Conservation (phyloP, 1,140 invertebrate species). For the Procambarus virginalis region DNA sequence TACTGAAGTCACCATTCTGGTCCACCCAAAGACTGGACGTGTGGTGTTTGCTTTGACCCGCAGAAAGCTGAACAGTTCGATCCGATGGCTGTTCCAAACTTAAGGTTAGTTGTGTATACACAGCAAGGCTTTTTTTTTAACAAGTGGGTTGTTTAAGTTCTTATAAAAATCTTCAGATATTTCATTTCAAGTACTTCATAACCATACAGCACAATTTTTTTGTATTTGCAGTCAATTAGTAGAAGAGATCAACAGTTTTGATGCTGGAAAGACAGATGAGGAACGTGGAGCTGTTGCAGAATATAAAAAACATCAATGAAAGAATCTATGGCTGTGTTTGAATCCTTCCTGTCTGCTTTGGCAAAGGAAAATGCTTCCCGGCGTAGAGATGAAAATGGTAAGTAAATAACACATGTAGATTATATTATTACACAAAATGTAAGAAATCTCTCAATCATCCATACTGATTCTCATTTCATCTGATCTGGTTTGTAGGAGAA, state of each 20-base stretch:
- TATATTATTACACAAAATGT: no score
- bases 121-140: no score
- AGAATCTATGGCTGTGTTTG: constrained; percentile 17
- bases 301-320: constrained; percentile 47
- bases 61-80: constrained; percentile 84
- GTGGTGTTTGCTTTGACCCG: constrained; percentile 89
- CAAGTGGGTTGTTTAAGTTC: no score
- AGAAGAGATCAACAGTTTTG: constrained; percentile 23
- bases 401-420: background rate
- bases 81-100: constrained; percentile 81
- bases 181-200: no score
- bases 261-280: constrained; percentile 17
- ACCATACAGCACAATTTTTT: no score
- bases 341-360: constrained; percentile 19
- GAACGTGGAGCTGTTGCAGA: constrained; percentile 28
- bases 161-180: no score
- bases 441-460: no score
- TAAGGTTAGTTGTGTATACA: background rate
- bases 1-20: constrained; percentile 98
- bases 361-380: constrained; percentile 15
- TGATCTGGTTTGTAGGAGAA: no score
- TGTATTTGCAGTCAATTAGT: constrained; percentile 21
- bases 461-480: no score
- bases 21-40: constrained; percentile 98
- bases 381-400: constrained; percentile 14